Evolutionary conservation across 2,888 invertebrate genomes (phyloP).

Genomic region (Parasteatoda lunata): DNA sequence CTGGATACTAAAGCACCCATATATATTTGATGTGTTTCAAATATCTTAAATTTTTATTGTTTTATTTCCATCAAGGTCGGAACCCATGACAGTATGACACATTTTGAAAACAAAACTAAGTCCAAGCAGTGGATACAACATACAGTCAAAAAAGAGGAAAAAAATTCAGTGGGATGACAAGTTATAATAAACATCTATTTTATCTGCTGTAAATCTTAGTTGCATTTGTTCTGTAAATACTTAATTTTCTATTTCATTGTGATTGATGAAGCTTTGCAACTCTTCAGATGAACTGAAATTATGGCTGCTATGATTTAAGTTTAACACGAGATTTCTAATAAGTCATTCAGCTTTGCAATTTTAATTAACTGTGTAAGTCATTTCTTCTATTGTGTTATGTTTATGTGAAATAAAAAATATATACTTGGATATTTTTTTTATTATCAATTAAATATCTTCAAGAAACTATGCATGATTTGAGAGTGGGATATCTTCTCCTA

Average conservation of each 20-base stretch:
- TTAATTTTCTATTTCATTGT: background rate
- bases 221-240: background rate
- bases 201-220: background rate
- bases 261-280: background rate
- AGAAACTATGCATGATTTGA: too few relatives aligned
- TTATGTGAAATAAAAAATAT: too few relatives aligned
- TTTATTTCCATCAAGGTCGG: constrained; percentile 27
- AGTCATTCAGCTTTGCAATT: too few relatives aligned
- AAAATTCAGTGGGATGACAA: background rate
- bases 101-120: constrained; percentile 19
- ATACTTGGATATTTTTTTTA: too few relatives aligned
- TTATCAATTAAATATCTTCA: too few relatives aligned
- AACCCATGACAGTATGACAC: constrained; percentile 66
- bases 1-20: too few relatives aligned
- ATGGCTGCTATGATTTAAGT: background rate
- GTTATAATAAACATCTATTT: background rate
- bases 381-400: too few relatives aligned
- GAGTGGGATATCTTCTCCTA: too few relatives aligned
- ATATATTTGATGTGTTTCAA: too few relatives aligned
- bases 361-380: too few relatives aligned
- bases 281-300: background rate
- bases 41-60: too few relatives aligned
- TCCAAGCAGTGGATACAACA: background rate
- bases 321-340: background rate
- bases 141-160: background rate